These are phyloP conservation scores for Ploceus nigricollis DNA, from an alignment of 2,113 vertebrate species.

Conservation along the genomic window DNA sequence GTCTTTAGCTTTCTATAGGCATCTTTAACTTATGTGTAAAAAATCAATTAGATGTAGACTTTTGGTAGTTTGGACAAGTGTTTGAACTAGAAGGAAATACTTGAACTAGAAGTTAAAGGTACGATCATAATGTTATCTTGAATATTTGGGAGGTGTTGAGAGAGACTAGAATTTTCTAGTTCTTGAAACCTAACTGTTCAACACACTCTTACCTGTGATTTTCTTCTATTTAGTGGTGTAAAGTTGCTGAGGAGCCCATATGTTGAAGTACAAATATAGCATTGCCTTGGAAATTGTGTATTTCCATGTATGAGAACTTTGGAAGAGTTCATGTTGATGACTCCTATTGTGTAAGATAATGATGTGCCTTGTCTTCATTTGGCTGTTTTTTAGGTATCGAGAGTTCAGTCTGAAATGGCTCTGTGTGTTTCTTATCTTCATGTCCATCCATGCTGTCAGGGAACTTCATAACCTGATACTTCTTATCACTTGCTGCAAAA, in stretches of 20 bases:
- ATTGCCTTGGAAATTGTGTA: not conserved
- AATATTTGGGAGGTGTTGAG: not conserved
- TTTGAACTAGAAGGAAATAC: not conserved
- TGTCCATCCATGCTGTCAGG: not conserved
- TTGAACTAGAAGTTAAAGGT: not conserved
- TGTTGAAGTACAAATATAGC: not conserved
- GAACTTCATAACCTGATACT: not conserved
- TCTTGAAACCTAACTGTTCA: not conserved
- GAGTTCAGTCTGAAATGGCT: not conserved
- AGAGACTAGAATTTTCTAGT: not conserved
- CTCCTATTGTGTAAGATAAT: not conserved
- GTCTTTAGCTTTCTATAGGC: not conserved
- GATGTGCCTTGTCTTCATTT: not conserved
- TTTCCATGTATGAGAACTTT: not conserved
- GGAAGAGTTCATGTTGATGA: not conserved
- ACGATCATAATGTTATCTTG: not conserved
- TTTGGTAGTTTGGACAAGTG: not conserved
- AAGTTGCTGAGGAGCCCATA: not conserved
- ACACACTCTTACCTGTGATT: not conserved
- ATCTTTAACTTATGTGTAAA: not conserved
- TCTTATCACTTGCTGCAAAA: not conserved
- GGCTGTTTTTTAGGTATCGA: not conserved
- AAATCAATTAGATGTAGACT: not conserved
- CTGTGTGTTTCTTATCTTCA: not conserved
- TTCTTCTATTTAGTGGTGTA: not conserved